phyloP scores from a whole-genome alignment of 2,888 invertebrate genomes.

The Ophonus ardosiacus region DNA sequence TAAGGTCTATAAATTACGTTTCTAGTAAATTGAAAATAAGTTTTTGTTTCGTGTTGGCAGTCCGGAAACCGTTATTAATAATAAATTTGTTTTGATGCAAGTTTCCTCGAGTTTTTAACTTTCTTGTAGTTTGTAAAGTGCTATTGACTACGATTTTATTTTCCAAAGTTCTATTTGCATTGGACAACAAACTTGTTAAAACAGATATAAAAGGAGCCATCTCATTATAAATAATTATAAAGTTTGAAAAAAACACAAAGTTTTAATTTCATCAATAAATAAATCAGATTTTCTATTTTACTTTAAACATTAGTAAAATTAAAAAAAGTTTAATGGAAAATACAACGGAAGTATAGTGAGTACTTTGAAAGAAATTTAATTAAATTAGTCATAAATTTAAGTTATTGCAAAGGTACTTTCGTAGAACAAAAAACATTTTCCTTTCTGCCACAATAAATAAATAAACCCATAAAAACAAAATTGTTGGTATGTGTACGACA shows the following conservation, averaged over 20 bases:
- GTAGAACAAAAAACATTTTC: conserved; percentile 22
- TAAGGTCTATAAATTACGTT: conserved; percentile 1
- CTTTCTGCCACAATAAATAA: conserved; percentile 40
- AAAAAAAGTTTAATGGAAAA: background rate
- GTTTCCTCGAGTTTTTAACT: conserved; percentile 13
- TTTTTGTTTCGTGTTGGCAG: conserved; percentile 24
- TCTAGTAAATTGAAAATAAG: conserved; percentile 29
- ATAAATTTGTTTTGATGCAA: conserved; percentile 33
- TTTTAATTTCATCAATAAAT: conserved; percentile 32
- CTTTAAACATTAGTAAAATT: no score
- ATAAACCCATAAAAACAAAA: conserved; percentile 47
- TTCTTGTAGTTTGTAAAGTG: conserved; percentile 14
- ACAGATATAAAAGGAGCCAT: conserved; percentile 25
- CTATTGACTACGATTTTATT: conserved; percentile 21
- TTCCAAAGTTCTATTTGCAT: background rate
- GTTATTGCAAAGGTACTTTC: background rate
- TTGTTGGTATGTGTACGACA: conserved; percentile 44
- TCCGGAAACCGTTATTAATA: background rate
- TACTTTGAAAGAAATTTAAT: conserved; percentile 2
- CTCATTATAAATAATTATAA: conserved; percentile 16
- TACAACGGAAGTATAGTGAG: background rate
- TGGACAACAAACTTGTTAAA: conserved; percentile 31
- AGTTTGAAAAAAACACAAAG: conserved; percentile 16
- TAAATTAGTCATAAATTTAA: conserved; percentile 5
- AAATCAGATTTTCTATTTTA: background rate